Evolutionary conservation across 2,797 vertebrate species (phyloP).

Genomic region (Lycodopsis pacificus): DNA sequence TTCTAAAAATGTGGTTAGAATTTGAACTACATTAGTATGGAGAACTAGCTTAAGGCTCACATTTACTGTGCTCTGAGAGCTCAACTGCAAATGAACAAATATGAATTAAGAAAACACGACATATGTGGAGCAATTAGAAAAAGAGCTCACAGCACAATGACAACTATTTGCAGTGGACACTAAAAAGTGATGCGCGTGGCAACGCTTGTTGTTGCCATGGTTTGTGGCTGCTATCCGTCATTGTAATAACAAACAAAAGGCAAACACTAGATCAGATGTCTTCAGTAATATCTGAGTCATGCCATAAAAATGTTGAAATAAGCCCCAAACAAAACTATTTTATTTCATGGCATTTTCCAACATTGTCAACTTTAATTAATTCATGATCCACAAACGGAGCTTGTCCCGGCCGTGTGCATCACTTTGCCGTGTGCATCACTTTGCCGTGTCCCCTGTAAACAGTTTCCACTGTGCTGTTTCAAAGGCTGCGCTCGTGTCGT

Average conservation of each 20-base stretch:
- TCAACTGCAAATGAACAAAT: background rate
- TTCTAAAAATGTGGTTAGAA: background rate
- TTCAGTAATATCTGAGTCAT: conserved; percentile 5
- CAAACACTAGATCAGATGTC: background rate
- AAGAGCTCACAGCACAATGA: background rate
- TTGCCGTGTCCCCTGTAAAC: background rate
- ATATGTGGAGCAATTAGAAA: background rate
- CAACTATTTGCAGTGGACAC: background rate
- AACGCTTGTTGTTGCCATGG: too few species aligned
- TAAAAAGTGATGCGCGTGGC: background rate
- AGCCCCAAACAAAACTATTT: background rate
- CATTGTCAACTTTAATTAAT: background rate
- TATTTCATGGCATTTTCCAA: background rate
- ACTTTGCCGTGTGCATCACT: background rate
- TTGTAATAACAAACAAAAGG: background rate
- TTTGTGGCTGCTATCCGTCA: background rate
- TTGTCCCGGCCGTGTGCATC: background rate
- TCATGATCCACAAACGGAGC: background rate
- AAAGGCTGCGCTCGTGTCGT: background rate
- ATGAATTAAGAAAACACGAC: background rate
- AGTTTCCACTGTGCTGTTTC: background rate
- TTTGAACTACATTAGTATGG: background rate
- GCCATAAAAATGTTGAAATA: background rate
- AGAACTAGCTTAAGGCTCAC: background rate
- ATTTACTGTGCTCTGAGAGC: background rate